phyloP scores from a whole-genome alignment of 2,888 invertebrate genomes.

The Polydrusus tereticollis region DNA sequence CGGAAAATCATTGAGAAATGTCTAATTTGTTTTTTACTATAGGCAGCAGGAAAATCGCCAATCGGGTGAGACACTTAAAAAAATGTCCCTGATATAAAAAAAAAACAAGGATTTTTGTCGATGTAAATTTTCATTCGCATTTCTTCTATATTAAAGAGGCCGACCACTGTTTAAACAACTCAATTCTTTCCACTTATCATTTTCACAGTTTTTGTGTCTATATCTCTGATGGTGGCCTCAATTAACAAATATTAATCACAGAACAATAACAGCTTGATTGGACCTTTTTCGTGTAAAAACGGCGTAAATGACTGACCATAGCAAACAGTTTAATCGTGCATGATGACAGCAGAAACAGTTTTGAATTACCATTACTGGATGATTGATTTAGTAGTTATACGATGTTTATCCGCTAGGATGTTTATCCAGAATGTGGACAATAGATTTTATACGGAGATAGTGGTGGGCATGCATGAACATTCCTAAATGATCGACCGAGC shows the following conservation, averaged over 20 bases:
- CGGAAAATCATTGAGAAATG: too few relatives aligned
- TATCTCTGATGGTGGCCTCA: neutral
- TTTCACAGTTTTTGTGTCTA: constrained; percentile 4
- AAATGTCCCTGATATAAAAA: too few relatives aligned
- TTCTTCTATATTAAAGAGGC: too few relatives aligned
- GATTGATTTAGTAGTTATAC: constrained; percentile 39
- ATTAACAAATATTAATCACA: constrained; percentile 11
- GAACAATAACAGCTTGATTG: constrained; percentile 5
- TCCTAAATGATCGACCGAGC: constrained; percentile 11
- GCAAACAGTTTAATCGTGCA: constrained; percentile 36
- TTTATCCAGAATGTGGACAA: constrained; percentile 38
- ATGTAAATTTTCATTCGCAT: too few relatives aligned
- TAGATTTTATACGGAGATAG: constrained; percentile 27
- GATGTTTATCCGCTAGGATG: constrained; percentile 13
- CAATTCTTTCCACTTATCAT: neutral
- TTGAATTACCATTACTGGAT: constrained; percentile 40
- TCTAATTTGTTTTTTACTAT: too few relatives aligned
- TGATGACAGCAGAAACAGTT: constrained; percentile 21
- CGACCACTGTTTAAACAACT: neutral
- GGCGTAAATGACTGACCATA: constrained; percentile 26
- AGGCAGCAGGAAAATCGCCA: too few relatives aligned
- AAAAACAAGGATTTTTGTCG: too few relatives aligned
- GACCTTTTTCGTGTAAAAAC: constrained; percentile 28
- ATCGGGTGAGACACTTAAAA: too few relatives aligned
- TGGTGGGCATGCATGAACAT: constrained; percentile 27